Conservation (phyloP, 2,113 vertebrate genomes). For the Microcebus lehilahytsara region DNA sequence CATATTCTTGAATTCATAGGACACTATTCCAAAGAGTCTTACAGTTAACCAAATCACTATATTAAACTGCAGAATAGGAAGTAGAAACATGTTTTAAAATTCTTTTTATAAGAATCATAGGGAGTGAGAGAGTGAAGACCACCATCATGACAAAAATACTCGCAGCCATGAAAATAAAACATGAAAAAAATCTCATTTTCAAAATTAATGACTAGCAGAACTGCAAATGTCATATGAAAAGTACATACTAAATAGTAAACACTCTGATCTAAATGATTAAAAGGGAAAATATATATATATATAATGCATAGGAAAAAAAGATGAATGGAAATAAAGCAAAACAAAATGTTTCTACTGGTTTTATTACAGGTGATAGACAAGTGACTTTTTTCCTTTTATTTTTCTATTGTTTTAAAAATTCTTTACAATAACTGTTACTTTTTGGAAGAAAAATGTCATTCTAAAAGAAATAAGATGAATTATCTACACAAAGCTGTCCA, state of each 20-base stretch:
- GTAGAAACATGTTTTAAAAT: not conserved
- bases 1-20: not conserved
- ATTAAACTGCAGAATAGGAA: not conserved
- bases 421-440: slow-evolving; percentile 48
- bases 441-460: not conserved
- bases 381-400: slow-evolving; percentile 24
- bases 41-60: not conserved
- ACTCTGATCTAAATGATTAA: slow-evolving; percentile 8
- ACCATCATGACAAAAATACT: slow-evolving; percentile 32
- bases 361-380: slow-evolving; percentile 35
- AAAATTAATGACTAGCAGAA: slow-evolving; percentile 34
- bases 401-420: not conserved
- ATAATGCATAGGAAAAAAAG: not conserved
- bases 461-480: slow-evolving; percentile 19
- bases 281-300: not conserved
- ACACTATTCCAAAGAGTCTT: not conserved
- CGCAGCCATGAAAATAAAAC: slow-evolving; percentile 16
- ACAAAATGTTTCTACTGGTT: slow-evolving; percentile 30
- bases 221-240: not conserved
- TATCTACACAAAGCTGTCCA: not conserved
- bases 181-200: slow-evolving; percentile 14
- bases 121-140: not conserved
- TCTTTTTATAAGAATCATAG: not conserved
- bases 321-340: slow-evolving; percentile 44
- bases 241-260: slow-evolving; percentile 15